Evolutionary conservation across 2,888 invertebrate genomes (phyloP).

Genomic region (Athripsodes cinereus): DNA sequence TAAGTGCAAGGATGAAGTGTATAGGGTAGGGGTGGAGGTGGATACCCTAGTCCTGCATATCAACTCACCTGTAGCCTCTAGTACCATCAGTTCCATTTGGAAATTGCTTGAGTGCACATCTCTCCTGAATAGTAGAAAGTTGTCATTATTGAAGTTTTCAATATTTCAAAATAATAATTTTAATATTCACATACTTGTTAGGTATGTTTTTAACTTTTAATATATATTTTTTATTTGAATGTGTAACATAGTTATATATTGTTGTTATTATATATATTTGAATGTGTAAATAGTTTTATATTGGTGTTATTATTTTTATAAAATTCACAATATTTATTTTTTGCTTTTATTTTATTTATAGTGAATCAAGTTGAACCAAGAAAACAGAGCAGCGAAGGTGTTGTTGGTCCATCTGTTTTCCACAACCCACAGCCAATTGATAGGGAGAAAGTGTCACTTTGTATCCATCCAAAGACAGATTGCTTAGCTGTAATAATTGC

Average conservation of each 20-base stretch:
- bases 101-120: background rate
- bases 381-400: background rate
- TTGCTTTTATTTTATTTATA: background rate
- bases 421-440: too few species aligned
- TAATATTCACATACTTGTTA: background rate
- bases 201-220: background rate
- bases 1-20: too few species aligned
- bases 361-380: background rate
- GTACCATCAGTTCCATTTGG: background rate
- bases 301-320: too few species aligned
- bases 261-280: too few species aligned
- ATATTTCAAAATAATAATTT: background rate
- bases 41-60: too few species aligned
- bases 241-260: background rate
- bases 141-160: background rate
- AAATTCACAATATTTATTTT: background rate
- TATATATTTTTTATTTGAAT: background rate
- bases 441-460: too few species aligned
- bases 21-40: too few species aligned
- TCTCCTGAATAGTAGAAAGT: background rate
- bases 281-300: too few species aligned
- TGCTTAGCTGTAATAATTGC: too few species aligned
- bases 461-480: too few species aligned
- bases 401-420: background rate
- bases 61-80: too few species aligned